Evolutionary conservation across 2,797 vertebrate species (phyloP), one percentile per base, ranked within the genome.

Genomic region (Brotula barbata): DNA sequence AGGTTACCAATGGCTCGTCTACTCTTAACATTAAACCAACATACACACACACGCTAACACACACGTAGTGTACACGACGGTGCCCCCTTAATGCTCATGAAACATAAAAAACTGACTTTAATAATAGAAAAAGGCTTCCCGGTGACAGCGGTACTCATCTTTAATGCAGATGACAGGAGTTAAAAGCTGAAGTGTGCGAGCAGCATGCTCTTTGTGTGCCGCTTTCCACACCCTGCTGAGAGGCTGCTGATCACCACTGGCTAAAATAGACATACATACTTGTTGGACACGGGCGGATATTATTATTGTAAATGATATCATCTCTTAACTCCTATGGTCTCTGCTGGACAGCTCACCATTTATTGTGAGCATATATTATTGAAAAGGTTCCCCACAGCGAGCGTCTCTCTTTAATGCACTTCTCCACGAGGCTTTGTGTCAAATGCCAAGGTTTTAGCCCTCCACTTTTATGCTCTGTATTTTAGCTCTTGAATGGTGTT

Each of bases 71-170:
- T 28, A 28, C 25, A n/a, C n/a, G n/a, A n/a, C 73, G 49, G 60
- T 1, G 44, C 12, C 23, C 12, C 20, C 22, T 49, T 37, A 51
- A 51, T 37, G 58, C 73, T 85, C 73, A 88, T 85, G 33, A 83
- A 85, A 86, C 76, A 85, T 81, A 73, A 69, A 85, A 66, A 47
- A 25, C 28, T 4, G 7, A 5, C 57, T 66, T 86, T 60, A 85
- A 84, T 82, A 76, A 86, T 81, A 81, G 13, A 84, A 55, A 58
- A 39, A 6, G 19, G 56, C 57, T 73, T 73, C 54, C 59, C 43
- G 70, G 58, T 71, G 64, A 62, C 56, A 55, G 51, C 52, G 45
- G 62, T 40, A 43, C 64, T 67, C 64, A 71, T 76, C 37, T 77
- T 74, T 80, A 80, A 78, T 79, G 71, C 57, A 78, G 62, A 80